Evolutionary conservation across 2,113 vertebrate genomes (phyloP).

Genomic region (Eurystomus gularis): DNA sequence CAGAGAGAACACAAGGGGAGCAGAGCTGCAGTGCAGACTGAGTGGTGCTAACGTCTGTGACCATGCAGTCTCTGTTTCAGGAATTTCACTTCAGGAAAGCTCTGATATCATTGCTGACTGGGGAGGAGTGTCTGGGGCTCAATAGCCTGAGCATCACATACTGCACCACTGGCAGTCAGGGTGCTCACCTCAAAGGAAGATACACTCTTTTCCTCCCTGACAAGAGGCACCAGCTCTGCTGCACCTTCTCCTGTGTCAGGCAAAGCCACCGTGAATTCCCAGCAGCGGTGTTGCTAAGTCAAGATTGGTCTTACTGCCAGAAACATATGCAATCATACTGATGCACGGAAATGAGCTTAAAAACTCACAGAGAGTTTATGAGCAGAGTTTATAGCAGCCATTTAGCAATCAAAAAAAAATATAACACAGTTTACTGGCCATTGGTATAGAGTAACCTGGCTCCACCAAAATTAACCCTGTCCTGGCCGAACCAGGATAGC

Average conservation of each 20-base stretch:
- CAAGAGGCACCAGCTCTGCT: neutral
- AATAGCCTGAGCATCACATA: neutral
- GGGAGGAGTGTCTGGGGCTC: neutral
- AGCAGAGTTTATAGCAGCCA: no score
- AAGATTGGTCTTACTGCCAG: neutral
- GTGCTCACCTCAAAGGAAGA: neutral
- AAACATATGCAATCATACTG: accelerated
- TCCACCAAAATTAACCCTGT: no score
- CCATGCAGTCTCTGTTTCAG: neutral
- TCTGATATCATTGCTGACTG: neutral
- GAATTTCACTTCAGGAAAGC: neutral
- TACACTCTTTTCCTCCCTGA: neutral
- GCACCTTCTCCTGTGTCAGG: neutral
- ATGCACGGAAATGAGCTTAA: no score
- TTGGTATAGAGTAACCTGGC: no score
- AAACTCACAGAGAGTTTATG: no score
- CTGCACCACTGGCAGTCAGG: neutral
- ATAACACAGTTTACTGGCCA: no score
- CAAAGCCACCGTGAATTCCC: neutral
- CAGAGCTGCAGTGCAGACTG: neutral
- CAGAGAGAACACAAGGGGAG: neutral
- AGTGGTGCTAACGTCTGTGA: neutral
- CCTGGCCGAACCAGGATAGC: no score
- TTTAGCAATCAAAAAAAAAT: no score
- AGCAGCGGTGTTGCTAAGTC: neutral